phyloP scores from a whole-genome alignment of 2,888 invertebrate genomes.

The Drosophila monieri region DNA sequence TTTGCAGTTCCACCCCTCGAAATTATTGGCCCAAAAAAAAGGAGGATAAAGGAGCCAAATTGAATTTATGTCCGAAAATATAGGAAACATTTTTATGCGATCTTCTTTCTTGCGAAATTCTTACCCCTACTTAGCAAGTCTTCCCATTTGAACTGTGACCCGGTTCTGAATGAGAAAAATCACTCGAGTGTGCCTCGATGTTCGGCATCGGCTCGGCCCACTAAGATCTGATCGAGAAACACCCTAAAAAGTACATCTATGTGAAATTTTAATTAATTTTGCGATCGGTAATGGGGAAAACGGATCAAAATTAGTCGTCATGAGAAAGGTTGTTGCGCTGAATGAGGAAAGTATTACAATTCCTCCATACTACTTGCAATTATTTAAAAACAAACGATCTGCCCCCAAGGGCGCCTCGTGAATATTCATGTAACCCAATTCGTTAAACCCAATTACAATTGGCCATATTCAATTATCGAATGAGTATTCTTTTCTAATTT shows the following conservation, averaged over 20 bases:
- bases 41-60: conserved; percentile 18
- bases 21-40: conserved; percentile 32
- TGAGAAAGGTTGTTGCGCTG: conserved; percentile 5
- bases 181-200: conserved; percentile 62
- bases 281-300: not conserved
- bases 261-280: conserved; percentile 66
- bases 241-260: conserved; percentile 40
- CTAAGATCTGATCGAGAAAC: conserved; percentile 27
- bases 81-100: conserved; percentile 56
- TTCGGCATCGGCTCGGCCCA: too few species aligned
- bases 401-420: conserved; percentile 11
- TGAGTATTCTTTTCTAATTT: conserved; percentile 50
- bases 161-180: conserved; percentile 55
- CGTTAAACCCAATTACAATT: conserved; percentile 50
- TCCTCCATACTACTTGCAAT: not conserved
- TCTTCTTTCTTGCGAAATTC: conserved; percentile 42
- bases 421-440: conserved; percentile 42
- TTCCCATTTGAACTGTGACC: conserved; percentile 64
- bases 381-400: conserved; percentile 14
- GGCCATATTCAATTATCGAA: conserved; percentile 59
- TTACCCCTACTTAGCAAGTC: conserved; percentile 40
- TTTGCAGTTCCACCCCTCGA: conserved; percentile 66
- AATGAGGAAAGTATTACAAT: not conserved
- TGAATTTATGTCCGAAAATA: conserved; percentile 43
- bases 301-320: conserved; percentile 1